These are phyloP conservation scores for Podargus strigoides DNA, from an alignment of 2,797 vertebrate species.

Conservation along the genomic window DNA sequence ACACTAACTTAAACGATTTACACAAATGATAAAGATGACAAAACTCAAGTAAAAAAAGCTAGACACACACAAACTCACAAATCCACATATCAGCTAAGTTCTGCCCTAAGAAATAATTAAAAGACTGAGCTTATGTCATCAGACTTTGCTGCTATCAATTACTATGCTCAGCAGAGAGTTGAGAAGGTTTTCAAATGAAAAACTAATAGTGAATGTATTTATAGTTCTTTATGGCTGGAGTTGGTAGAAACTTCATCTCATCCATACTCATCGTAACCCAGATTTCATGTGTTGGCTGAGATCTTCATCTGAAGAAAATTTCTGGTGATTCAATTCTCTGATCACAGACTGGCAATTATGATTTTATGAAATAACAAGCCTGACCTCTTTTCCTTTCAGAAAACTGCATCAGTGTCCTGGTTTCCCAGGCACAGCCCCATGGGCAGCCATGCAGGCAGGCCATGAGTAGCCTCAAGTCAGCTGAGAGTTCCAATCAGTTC, in stretches of 20 bases:
- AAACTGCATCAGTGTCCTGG: no score
- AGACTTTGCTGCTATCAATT: background rate
- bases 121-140: background rate
- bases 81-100: background rate
- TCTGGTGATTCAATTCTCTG: background rate
- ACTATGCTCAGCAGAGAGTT: background rate
- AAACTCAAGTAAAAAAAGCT: background rate
- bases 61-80: background rate
- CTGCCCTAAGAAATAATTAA: background rate
- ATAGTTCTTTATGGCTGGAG: background rate
- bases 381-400: background rate
- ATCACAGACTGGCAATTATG: background rate
- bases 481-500: no score
- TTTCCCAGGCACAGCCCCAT: no score
- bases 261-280: background rate
- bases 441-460: no score
- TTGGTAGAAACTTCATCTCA: background rate
- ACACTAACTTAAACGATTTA: background rate
- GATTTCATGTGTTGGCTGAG: background rate
- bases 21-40: background rate
- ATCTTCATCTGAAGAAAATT: background rate
- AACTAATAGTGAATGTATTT: background rate
- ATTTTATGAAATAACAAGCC: background rate
- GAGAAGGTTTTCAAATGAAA: conserved; percentile 30
- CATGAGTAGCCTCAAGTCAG: no score